phyloP scores from a whole-genome alignment of 2,888 invertebrate genomes.

The Apantesis nais region DNA sequence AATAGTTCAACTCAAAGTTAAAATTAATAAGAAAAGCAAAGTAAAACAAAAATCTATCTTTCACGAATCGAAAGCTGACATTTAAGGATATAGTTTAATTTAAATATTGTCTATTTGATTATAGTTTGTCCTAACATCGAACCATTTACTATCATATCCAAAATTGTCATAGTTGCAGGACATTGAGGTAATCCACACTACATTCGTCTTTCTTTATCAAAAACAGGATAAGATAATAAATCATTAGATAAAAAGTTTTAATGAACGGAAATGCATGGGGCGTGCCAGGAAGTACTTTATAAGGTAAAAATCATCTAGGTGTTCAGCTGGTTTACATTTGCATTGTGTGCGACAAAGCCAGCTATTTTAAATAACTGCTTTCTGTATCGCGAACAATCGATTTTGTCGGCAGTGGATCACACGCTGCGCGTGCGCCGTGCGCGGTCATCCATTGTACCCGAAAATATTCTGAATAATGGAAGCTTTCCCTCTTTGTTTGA shows the following conservation, averaged over 20 bases:
- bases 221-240: slow-evolving; percentile 43
- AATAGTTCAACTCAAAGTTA: too few species aligned
- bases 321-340: slow-evolving; percentile 72
- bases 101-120: background rate
- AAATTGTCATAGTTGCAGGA: slow-evolving; percentile 1
- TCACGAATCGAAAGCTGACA: background rate
- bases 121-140: background rate
- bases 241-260: slow-evolving; percentile 51
- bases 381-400: slow-evolving; percentile 77
- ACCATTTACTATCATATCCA: background rate
- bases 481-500: slow-evolving; percentile 74
- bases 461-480: slow-evolving; percentile 78
- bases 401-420: slow-evolving; percentile 71
- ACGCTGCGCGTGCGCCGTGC: slow-evolving; percentile 81
- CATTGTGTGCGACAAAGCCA: slow-evolving; percentile 71
- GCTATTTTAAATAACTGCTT: slow-evolving; percentile 75
- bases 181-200: slow-evolving; percentile 20
- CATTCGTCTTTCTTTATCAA: slow-evolving; percentile 13
- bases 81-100: background rate
- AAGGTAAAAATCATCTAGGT: slow-evolving; percentile 70
- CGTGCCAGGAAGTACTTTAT: slow-evolving; percentile 75
- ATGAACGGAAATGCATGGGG: slow-evolving; percentile 62
- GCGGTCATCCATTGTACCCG: slow-evolving; percentile 74
- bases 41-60: background rate
- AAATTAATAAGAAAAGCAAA: too few species aligned